phyloP scores from a whole-genome alignment of 1,140 invertebrate genomes.

The Philotrypesis tridentata region DNA sequence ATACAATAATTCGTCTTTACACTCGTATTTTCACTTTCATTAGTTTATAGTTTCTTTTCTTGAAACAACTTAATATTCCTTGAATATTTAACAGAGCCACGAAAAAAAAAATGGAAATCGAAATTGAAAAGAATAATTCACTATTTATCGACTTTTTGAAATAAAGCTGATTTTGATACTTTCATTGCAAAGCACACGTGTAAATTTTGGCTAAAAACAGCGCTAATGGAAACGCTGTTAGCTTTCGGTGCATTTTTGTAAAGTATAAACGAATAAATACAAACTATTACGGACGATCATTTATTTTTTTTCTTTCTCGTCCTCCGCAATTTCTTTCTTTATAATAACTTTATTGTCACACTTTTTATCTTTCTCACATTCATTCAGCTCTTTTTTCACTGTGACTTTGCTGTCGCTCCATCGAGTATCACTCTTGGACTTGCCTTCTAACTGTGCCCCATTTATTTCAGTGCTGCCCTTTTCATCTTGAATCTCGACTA shows the following conservation, averaged over 20 bases:
- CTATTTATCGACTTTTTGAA: slow-evolving; percentile 32
- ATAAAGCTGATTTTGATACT: slow-evolving; percentile 29
- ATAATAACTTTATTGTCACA: slow-evolving; percentile 64
- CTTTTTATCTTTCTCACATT: slow-evolving; percentile 68
- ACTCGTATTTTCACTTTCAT: slow-evolving; percentile 33
- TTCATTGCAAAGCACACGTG: slow-evolving; percentile 19
- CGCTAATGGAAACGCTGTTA: slow-evolving; percentile 15
- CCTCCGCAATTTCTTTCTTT: slow-evolving; percentile 60
- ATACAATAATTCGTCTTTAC: slow-evolving; percentile 6
- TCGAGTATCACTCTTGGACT: slow-evolving; percentile 70
- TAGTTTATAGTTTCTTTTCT: neutral
- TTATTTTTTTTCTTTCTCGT: slow-evolving; percentile 60
- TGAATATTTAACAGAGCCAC: neutral
- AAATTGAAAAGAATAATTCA: slow-evolving; percentile 2
- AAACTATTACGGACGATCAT: slow-evolving; percentile 28
- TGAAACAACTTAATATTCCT: slow-evolving; percentile 14
- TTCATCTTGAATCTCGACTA: slow-evolving; percentile 72
- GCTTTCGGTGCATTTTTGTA: slow-evolving; percentile 43
- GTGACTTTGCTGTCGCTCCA: slow-evolving; percentile 69
- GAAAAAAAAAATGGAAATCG: neutral
- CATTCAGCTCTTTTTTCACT: slow-evolving; percentile 64
- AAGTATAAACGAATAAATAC: slow-evolving; percentile 44
- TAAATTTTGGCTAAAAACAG: slow-evolving; percentile 21
- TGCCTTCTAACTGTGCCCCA: slow-evolving; percentile 67
- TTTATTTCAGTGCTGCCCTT: slow-evolving; percentile 67